phyloP scores from a whole-genome alignment of 2,888 invertebrate genomes.

The Hemicrepidius hirtus region DNA sequence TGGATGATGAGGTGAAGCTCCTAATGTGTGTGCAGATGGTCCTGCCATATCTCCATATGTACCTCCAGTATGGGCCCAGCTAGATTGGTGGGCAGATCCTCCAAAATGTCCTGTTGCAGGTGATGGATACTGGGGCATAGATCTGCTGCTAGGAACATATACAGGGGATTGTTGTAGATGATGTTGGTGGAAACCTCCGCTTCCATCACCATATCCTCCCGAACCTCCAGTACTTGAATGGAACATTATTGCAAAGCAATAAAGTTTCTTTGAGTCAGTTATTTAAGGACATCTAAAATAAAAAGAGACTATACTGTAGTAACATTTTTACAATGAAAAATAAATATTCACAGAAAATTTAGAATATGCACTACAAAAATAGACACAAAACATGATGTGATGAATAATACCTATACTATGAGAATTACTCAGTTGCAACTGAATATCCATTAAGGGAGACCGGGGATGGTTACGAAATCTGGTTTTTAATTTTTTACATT shows the following conservation, averaged over 20 bases:
- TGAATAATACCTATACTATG: too few species aligned
- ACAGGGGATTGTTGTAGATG: conserved; percentile 76
- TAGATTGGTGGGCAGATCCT: conserved; percentile 63
- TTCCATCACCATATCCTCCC: conserved; percentile 68
- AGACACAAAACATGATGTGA: too few species aligned
- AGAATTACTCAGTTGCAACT: too few species aligned
- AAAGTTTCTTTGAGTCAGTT: neutral
- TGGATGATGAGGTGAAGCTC: conserved; percentile 63
- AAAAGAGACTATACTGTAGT: too few species aligned
- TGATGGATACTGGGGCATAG: conserved; percentile 74
- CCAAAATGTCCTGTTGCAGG: conserved; percentile 66
- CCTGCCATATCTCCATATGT: conserved; percentile 70
- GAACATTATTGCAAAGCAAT: conserved; percentile 64
- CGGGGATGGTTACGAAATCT: too few species aligned
- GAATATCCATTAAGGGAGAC: too few species aligned
- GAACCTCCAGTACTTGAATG: conserved; percentile 67
- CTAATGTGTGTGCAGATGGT: conserved; percentile 70
- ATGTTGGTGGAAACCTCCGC: conserved; percentile 68
- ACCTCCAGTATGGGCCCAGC: conserved; percentile 67
- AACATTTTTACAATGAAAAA: too few species aligned
- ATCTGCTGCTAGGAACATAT: conserved; percentile 78
- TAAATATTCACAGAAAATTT: too few species aligned
- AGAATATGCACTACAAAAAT: too few species aligned
- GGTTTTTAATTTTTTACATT: too few species aligned
- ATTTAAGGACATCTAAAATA: conserved; percentile 26